phyloP scores from a whole-genome alignment of 1,140 invertebrate species.

The Lepidurus couesii region DNA sequence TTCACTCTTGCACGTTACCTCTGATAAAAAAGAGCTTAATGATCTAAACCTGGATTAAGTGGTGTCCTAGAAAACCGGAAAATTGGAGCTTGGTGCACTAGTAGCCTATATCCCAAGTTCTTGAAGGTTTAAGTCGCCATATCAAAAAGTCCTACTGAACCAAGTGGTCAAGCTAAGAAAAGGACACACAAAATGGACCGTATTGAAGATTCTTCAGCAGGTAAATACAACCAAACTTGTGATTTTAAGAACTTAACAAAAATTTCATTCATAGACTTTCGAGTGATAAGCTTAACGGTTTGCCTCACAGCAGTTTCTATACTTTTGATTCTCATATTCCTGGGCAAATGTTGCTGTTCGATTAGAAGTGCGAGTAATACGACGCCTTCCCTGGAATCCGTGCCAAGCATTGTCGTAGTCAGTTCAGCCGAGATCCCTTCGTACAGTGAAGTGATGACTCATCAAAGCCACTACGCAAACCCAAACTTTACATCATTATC shows the following conservation, averaged over 20 bases:
- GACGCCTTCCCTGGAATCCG: not conserved
- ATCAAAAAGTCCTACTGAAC: not conserved
- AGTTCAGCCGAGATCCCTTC: not conserved
- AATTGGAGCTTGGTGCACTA: too few species aligned
- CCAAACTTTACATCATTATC: not conserved
- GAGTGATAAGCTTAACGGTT: not conserved
- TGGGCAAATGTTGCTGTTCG: not conserved
- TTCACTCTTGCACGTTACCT: not conserved
- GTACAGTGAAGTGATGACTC: slow-evolving; percentile 18
- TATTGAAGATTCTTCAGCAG: not conserved
- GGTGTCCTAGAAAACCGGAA: not conserved
- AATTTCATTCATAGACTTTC: not conserved
- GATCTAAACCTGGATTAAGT: not conserved
- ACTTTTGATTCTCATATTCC: not conserved
- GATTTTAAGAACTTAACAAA: not conserved
- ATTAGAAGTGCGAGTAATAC: not conserved
- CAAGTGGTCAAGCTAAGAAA: not conserved
- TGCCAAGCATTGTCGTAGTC: not conserved
- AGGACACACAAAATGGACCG: not conserved
- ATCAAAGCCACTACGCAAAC: not conserved
- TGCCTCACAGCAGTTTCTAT: not conserved
- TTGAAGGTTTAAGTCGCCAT: not conserved
- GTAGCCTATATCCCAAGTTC: not conserved
- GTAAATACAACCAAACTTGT: not conserved
- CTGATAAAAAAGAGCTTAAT: slow-evolving; percentile 5